Conservation (phyloP, 2,888 invertebrate species). For the Spilosoma lubricipeda region DNA sequence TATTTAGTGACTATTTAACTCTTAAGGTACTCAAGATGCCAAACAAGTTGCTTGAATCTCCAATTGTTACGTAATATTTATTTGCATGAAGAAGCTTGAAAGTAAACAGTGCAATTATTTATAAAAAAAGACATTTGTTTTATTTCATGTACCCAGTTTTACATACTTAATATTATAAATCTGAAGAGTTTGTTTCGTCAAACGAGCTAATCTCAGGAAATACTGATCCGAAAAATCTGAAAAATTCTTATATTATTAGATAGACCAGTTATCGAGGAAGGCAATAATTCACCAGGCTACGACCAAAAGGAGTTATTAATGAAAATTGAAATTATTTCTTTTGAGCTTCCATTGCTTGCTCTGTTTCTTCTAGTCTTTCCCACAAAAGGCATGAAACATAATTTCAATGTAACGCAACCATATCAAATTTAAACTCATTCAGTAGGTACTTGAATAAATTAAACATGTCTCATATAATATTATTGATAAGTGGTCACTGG, state of each 20-base stretch:
- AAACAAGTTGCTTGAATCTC: constrained; percentile 79
- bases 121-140: constrained; percentile 49
- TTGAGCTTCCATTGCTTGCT: too few species aligned
- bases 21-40: constrained; percentile 72
- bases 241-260: too few species aligned
- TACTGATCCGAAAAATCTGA: too few species aligned
- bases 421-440: not conserved
- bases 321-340: too few species aligned
- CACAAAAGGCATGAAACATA: not conserved
- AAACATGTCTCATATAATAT: not conserved
- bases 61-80: constrained; percentile 71
- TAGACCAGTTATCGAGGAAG: too few species aligned
- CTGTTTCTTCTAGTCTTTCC: not conserved
- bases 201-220: too few species aligned
- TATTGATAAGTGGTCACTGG: not conserved
- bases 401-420: not conserved
- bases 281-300: too few species aligned
- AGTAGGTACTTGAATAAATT: not conserved
- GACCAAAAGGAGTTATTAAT: too few species aligned
- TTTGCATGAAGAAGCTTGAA: constrained; percentile 83
- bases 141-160: not conserved
- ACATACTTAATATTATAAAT: not conserved
- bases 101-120: constrained; percentile 82
- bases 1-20: constrained; percentile 48
- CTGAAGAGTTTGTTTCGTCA: too few species aligned